Percentiles rank a stretch among this genome's conserved stretches.
Conservation (phyloP, 1,140 invertebrate species). For the Saccostrea cuccullata region DNA sequence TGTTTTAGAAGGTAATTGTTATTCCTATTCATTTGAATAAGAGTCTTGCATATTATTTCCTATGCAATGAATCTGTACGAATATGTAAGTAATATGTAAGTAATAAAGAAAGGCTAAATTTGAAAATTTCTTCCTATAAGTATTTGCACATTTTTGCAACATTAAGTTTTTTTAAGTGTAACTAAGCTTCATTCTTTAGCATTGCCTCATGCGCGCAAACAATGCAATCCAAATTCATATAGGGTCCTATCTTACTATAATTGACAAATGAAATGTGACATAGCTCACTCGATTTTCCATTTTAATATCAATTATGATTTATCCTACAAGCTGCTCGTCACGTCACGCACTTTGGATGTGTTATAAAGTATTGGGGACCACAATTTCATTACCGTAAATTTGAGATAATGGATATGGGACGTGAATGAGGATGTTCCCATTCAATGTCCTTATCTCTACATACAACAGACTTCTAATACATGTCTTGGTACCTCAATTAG, state of each 20-base stretch:
- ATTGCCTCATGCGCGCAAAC: neutral
- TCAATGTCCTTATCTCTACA: neutral
- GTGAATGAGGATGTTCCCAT: neutral
- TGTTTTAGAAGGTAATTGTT: no score
- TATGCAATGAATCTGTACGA: no score
- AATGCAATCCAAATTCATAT: neutral
- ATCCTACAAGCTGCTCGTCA: neutral
- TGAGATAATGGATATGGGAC: constrained; percentile 3
- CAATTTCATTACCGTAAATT: constrained; percentile 29
- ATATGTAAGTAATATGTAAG: no score
- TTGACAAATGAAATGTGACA: neutral
- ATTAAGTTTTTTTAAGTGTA: no score
- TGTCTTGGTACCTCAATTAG: neutral
- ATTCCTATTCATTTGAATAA: no score
- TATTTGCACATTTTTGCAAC: no score
- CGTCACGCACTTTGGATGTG: neutral
- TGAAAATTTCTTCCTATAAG: no score
- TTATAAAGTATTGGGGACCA: neutral
- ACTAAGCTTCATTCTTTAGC: no score
- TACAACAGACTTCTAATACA: neutral
- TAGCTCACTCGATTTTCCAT: neutral
- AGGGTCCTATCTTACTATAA: neutral
- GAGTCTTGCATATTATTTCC: no score
- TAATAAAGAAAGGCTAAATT: no score
- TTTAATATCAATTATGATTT: neutral